Evolutionary conservation across 1,140 invertebrate genomes (phyloP).

Genomic region (Hyles euphorbiae): DNA sequence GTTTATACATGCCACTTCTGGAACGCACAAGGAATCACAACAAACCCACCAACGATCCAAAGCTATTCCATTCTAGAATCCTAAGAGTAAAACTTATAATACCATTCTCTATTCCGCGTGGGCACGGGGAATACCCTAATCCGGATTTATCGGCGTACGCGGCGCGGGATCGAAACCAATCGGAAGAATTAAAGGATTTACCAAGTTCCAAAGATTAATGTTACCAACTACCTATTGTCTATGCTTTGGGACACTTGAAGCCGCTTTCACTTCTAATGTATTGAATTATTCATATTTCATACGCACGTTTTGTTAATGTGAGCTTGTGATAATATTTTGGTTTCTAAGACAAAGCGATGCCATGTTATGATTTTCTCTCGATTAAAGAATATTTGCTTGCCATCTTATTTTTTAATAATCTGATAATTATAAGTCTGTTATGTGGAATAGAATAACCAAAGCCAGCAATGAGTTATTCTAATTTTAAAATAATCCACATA

Average conservation of each 20-base stretch:
- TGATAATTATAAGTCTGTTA: not conserved
- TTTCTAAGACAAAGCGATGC: too few relatives aligned
- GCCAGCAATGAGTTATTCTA: too few relatives aligned
- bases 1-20: too few relatives aligned
- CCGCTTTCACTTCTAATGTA: not conserved
- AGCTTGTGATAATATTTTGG: not conserved
- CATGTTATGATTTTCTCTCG: not conserved
- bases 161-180: slow-evolving; percentile 28
- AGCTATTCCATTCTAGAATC: too few relatives aligned
- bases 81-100: too few relatives aligned
- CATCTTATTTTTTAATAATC: not conserved
- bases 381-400: not conserved
- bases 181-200: slow-evolving; percentile 47
- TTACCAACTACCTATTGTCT: slow-evolving; percentile 22
- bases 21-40: too few relatives aligned
- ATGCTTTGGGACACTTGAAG: slow-evolving; percentile 9
- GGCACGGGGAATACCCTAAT: slow-evolving; percentile 42
- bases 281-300: slow-evolving; percentile 3
- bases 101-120: not conserved
- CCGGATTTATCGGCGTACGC: slow-evolving; percentile 40
- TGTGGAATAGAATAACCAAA: too few relatives aligned
- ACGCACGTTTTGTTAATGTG: not conserved
- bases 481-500: too few relatives aligned
- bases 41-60: too few relatives aligned
- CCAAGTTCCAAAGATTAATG: slow-evolving; percentile 36